These are phyloP conservation scores for Pyralis farinalis DNA, from an alignment of 2,888 invertebrate genomes.

Conservation along the genomic window DNA sequence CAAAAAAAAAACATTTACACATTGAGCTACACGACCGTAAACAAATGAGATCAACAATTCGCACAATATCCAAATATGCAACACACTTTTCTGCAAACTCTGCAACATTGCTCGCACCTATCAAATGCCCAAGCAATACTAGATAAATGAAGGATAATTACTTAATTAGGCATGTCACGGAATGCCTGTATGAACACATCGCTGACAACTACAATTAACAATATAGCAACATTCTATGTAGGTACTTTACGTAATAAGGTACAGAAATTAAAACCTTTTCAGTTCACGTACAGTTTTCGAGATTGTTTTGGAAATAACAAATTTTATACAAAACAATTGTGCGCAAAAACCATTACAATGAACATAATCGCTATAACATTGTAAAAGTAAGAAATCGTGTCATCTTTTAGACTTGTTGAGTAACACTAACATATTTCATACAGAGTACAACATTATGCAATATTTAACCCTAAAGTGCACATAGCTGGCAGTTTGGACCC, in stretches of 20 bases:
- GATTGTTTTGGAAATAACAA: constrained; percentile 31
- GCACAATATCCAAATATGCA: constrained; percentile 38
- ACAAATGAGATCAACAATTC: constrained; percentile 78
- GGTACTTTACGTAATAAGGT: constrained; percentile 17
- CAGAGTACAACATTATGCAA: constrained; percentile 4
- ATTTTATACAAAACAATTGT: constrained; percentile 22
- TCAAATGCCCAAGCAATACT: constrained; percentile 36
- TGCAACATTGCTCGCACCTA: constrained; percentile 39
- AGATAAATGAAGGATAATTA: constrained; percentile 13
- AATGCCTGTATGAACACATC: constrained; percentile 54
- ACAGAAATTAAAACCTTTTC: neutral
- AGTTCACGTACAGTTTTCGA: constrained; percentile 16
- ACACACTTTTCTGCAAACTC: constrained; percentile 35
- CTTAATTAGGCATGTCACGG: constrained; percentile 44
- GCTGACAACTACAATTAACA: constrained; percentile 38
- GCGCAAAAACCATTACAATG: constrained; percentile 16
- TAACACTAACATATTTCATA: neutral
- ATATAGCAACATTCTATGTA: constrained; percentile 20
- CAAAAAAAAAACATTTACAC: constrained; percentile 54
- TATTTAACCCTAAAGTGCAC: neutral
- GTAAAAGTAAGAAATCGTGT: neutral
- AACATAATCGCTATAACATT: neutral
- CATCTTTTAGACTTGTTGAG: neutral
- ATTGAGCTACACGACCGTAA: constrained; percentile 75
- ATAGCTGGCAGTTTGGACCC: constrained; percentile 9